Evolutionary conservation across 1,140 invertebrate species (phyloP), one percentile per base, ranked within the genome.

Genomic region (Macrocentrus cingulum): DNA sequence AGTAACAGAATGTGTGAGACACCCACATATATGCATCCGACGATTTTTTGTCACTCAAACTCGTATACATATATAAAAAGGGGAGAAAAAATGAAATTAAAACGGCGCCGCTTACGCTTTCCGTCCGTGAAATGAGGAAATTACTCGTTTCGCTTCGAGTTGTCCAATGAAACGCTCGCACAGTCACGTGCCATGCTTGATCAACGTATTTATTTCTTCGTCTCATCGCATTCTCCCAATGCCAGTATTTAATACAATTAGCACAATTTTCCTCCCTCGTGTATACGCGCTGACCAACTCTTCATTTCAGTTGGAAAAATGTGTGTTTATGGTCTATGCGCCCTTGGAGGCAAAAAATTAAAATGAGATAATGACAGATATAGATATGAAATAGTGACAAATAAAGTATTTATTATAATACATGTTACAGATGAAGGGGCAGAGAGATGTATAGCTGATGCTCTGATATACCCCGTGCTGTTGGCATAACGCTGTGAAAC

Each of bases 101-200:
- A 36, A 49, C 18, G 53, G 18, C 18, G 54, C 32, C 18, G 44
- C 20, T 18, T 48, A 48, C 42, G 23, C 42, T 56, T 54, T 60
- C 42, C 51, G 46, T 60, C 45, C 45, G 52, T 58, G 32, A 58
- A 62, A 62, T 62, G 51, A 62, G 51, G 60, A 59, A 62, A 62
- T 62, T 62, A 56, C 56, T 62, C 56, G 55, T 62, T 62, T 59
- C 50, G 44, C 44, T 29, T 48, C 45, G 37, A 48, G 32, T 18
- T 8, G 4, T 34, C 18, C 19, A 48, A 56, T 56, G 54, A 56
- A 46, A 49, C 34, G 34, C 32, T 29, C 25, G 25, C 25, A 29
- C 48, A 11, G 32, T 51, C 48, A 51, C 48, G 48, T 51, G 48
- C 25, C 25, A 29, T 18, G 48, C 48, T 51, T 51, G 48, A 51